Conservation (phyloP, 2,888 invertebrate genomes). For the Drosophila kokeensis region DNA sequence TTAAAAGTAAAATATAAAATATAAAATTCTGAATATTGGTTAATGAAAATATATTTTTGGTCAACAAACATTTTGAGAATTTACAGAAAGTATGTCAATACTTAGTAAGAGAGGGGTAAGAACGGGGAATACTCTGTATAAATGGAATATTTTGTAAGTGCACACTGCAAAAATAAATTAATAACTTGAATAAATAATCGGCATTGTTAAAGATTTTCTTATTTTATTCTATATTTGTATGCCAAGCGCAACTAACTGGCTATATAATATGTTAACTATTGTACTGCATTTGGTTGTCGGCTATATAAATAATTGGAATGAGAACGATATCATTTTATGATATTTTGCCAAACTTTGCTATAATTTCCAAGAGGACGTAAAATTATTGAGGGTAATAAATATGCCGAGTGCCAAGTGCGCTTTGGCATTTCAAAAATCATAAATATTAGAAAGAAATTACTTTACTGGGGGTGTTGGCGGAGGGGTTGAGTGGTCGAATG, state of each 20-base stretch:
- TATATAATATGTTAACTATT: neutral
- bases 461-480: conserved; percentile 22
- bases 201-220: neutral
- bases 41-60: conserved; percentile 24
- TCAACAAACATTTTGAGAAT: conserved; percentile 4
- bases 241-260: neutral
- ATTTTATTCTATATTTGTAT: neutral
- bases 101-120: fast-evolving
- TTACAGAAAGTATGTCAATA: conserved; percentile 5
- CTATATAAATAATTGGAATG: neutral
- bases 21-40: neutral
- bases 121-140: neutral
- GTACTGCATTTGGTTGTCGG: neutral
- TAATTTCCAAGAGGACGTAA: conserved; percentile 11
- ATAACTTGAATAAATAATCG: neutral
- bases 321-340: neutral
- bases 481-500: conserved; percentile 29
- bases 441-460: conserved; percentile 73
- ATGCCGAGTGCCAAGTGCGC: conserved; percentile 42
- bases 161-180: neutral
- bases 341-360: conserved; percentile 1
- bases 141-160: neutral
- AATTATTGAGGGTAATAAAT: conserved; percentile 47
- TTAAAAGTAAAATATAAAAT: neutral
- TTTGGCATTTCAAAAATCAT: conserved; percentile 72